Evolutionary conservation across 2,797 vertebrate genomes (phyloP).

Genomic region (Sciaenops ocellatus): DNA sequence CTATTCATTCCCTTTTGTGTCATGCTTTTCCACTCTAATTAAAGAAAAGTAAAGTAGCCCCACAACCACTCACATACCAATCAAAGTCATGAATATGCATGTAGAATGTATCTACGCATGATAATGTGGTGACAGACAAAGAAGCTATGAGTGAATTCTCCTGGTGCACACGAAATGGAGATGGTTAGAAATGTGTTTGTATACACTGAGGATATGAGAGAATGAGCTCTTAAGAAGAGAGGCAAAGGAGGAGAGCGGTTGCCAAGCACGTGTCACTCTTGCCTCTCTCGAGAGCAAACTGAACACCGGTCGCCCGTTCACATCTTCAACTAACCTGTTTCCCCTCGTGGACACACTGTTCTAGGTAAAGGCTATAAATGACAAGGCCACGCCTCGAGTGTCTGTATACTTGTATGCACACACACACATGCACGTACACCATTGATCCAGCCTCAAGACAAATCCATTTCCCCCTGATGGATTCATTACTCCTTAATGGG

Average conservation of each 20-base stretch:
- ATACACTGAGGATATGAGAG: conserved; percentile 17
- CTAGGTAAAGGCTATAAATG: conserved; percentile 79
- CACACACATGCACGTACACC: conserved; percentile 36
- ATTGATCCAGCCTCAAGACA: conserved; percentile 86
- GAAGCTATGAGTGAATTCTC: conserved; percentile 41
- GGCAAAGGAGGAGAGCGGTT: neutral
- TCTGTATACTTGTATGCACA: conserved; percentile 40
- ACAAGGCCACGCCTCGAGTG: conserved; percentile 70
- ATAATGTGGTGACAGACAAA: conserved; percentile 33
- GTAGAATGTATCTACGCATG: conserved; percentile 19
- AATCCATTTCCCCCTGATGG: conserved; percentile 87
- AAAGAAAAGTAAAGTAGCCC: conserved; percentile 76
- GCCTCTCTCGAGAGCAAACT: conserved; percentile 48
- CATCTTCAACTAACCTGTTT: conserved; percentile 56
- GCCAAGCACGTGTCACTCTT: conserved; percentile 14
- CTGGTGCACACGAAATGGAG: neutral
- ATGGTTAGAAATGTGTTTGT: conserved; percentile 31
- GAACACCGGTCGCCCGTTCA: conserved; percentile 63
- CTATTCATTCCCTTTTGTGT: conserved; percentile 74
- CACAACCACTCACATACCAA: conserved; percentile 61
- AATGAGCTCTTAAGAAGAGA: conserved; percentile 9
- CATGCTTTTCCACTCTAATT: conserved; percentile 74
- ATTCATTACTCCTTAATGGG: conserved; percentile 89
- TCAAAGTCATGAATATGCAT: conserved; percentile 80
- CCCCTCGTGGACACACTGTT: conserved; percentile 65